Evolutionary conservation across 2,797 vertebrate species (phyloP).

Genomic region (Sebastes cheni): DNA sequence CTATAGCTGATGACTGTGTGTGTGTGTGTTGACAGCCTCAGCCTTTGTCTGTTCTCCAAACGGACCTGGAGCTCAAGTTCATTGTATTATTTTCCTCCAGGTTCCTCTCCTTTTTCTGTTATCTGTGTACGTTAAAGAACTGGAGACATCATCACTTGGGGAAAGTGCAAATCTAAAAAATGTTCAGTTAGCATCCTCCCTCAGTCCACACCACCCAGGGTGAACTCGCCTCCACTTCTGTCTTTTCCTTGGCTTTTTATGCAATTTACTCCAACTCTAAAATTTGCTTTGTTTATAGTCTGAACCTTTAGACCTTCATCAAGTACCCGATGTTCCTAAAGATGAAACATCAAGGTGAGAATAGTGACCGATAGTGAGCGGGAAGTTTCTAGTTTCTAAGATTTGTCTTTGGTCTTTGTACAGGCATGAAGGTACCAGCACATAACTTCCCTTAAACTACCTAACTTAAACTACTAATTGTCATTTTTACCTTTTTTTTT

Average conservation of each 20-base stretch:
- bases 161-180: neutral
- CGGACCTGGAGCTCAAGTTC: too few species aligned
- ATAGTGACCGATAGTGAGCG: neutral
- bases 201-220: neutral
- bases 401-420: neutral
- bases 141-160: neutral
- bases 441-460: neutral
- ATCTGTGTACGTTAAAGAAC: neutral
- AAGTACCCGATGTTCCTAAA: neutral
- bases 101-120: neutral
- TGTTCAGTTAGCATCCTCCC: neutral
- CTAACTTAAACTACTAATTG: neutral
- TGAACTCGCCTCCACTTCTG: neutral
- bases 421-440: neutral
- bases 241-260: neutral
- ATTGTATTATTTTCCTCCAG: neutral
- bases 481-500: neutral
- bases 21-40: too few species aligned
- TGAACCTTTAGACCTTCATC: neutral
- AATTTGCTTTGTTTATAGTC: neutral
- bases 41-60: too few species aligned
- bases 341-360: neutral
- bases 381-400: neutral
- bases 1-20: neutral
- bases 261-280: neutral